Evolutionary conservation across 2,113 vertebrate genomes (phyloP).

Genomic region (Progne subis): DNA sequence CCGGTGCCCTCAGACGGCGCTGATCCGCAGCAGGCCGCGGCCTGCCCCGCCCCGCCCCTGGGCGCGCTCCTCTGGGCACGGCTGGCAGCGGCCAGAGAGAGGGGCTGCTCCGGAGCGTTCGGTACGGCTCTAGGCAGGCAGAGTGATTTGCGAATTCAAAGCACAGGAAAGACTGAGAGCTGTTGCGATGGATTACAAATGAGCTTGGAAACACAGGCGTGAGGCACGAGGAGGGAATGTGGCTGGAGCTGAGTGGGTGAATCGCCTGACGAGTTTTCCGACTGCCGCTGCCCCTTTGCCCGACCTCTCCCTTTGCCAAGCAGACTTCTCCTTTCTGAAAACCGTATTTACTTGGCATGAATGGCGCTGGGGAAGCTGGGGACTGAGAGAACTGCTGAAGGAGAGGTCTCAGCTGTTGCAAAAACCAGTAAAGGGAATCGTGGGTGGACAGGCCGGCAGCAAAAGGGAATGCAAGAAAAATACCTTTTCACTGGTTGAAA

Average conservation of each 20-base stretch:
- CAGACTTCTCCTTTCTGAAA: background rate
- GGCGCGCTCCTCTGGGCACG: background rate
- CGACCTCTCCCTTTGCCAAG: background rate
- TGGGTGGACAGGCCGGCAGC: background rate
- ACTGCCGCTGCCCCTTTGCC: background rate
- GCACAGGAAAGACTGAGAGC: background rate
- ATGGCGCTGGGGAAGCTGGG: background rate
- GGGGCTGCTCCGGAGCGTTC: background rate
- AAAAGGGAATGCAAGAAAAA: background rate
- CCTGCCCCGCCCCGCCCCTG: no score
- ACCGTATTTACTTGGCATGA: background rate
- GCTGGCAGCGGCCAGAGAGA: background rate
- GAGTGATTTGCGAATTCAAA: background rate
- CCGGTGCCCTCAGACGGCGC: background rate
- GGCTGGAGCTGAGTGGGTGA: background rate
- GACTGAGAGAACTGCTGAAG: background rate
- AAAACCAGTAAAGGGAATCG: background rate
- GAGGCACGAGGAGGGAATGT: background rate
- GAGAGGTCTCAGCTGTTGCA: background rate
- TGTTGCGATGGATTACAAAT: slow-evolving; percentile 18
- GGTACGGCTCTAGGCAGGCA: slow-evolving; percentile 26
- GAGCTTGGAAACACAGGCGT: background rate
- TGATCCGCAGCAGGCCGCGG: slow-evolving; percentile 1
- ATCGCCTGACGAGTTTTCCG: background rate
- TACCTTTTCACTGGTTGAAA: background rate